Conservation (phyloP, 2,797 vertebrate species). For the Petrocephalus schoutedeni region DNA sequence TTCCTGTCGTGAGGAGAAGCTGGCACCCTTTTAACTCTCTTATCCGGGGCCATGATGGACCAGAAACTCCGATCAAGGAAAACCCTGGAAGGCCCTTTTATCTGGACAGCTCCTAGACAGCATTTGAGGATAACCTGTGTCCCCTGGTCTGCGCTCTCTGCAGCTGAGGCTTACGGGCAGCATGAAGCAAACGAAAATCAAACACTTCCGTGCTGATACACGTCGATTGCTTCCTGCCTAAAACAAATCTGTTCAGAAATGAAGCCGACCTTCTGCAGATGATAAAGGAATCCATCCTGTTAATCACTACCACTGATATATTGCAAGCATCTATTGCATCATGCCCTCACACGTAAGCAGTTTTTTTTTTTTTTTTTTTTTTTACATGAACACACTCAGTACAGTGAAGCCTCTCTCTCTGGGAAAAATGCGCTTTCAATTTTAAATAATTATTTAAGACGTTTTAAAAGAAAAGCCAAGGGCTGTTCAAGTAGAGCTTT, state of each 20-base stretch:
- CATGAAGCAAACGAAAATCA: neutral
- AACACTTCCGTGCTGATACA: neutral
- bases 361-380: neutral
- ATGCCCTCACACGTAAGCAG: neutral
- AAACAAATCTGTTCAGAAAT: neutral
- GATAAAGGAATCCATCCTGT: neutral
- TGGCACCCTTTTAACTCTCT: neutral
- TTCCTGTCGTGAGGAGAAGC: neutral
- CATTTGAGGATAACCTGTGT: neutral
- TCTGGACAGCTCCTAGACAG: neutral
- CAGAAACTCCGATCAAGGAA: neutral
- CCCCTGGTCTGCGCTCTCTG: neutral
- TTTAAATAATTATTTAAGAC: neutral
- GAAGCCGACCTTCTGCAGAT: neutral
- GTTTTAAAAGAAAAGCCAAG: neutral
- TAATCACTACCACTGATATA: neutral
- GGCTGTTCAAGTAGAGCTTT: neutral
- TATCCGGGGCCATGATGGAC: neutral
- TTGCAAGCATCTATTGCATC: neutral
- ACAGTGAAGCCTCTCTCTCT: neutral
- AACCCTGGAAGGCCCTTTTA: neutral
- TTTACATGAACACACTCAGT: neutral
- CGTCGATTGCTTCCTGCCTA: neutral
- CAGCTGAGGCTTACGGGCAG: neutral
- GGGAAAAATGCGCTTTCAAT: neutral